These are phyloP conservation scores for Dendrocincla tyrannina DNA, from an alignment of 2,797 vertebrate genomes.

Conservation along the genomic window DNA sequence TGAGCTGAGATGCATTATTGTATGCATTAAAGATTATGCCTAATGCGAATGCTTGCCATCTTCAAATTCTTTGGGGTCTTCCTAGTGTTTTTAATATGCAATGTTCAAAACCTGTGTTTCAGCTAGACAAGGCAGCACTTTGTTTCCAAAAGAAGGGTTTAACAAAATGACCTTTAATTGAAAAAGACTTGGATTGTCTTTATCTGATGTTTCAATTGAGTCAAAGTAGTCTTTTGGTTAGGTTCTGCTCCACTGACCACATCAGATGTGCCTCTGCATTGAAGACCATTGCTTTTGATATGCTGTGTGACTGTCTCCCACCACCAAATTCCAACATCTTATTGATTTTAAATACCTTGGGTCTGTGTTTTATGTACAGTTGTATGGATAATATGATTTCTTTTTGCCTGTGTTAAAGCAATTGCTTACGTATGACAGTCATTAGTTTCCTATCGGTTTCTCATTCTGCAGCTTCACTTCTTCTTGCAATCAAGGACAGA, in stretches of 20 bases:
- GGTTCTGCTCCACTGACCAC: slow-evolving; percentile 16
- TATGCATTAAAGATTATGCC: slow-evolving; percentile 67
- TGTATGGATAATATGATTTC: not conserved
- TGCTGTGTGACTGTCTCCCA: slow-evolving; percentile 1
- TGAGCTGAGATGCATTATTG: slow-evolving; percentile 41
- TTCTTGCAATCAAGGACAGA: not conserved
- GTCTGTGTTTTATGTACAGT: not conserved
- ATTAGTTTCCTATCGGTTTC: not conserved
- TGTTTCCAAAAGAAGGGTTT: slow-evolving; percentile 67
- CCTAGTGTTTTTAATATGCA: slow-evolving; percentile 36
- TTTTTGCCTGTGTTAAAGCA: not conserved
- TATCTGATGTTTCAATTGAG: slow-evolving; percentile 1
- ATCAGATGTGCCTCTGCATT: slow-evolving; percentile 19
- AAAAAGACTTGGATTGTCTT: slow-evolving; percentile 37
- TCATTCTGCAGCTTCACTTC: not conserved
- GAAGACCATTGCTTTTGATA: not conserved
- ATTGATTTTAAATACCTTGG: not conserved
- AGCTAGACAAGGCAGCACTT: slow-evolving; percentile 63
- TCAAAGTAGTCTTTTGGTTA: slow-evolving; percentile 35
- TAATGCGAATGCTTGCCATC: slow-evolving; percentile 61
- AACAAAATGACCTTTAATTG: slow-evolving; percentile 56
- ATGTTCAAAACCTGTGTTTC: slow-evolving; percentile 52
- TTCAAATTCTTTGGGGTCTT: slow-evolving; percentile 63
- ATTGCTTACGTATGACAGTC: not conserved
- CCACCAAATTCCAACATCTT: not conserved